Percentiles rank a stretch among this genome's conserved stretches.
Evolutionary conservation across 2,888 invertebrate species (phyloP).

Genomic region (Autographa gamma): DNA sequence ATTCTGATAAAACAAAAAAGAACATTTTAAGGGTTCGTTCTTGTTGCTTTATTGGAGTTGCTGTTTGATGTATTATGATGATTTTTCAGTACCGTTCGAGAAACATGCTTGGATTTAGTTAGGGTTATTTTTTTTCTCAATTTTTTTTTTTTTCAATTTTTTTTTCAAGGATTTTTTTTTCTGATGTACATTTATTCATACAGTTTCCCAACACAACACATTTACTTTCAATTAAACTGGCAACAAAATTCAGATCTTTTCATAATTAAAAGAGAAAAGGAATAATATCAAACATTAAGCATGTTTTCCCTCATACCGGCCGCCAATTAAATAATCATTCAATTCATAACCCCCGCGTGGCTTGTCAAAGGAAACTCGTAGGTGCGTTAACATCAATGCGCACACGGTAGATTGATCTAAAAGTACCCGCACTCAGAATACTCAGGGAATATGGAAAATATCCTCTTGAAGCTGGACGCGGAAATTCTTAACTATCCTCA

Average conservation of each 20-base stretch:
- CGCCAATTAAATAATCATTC: constrained; percentile 41
- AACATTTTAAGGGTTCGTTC: neutral
- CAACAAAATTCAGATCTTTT: neutral
- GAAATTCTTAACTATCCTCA: constrained; percentile 34
- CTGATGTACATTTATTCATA: no score
- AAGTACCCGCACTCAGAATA: constrained; percentile 36
- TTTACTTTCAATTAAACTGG: no score
- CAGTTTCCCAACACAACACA: no score
- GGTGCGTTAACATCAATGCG: constrained; percentile 48
- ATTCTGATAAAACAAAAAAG: neutral
- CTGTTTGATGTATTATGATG: no score
- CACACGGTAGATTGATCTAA: constrained; percentile 32
- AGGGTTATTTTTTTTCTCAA: no score
- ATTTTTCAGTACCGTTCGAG: no score
- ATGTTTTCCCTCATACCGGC: neutral
- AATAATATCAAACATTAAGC: neutral
- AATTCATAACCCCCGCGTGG: constrained; percentile 25
- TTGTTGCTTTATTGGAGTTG: neutral
- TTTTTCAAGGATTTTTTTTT: no score
- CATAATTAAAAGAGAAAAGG: neutral
- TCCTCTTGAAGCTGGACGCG: constrained; percentile 28
- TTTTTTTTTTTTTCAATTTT: no score
- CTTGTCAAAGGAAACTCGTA: constrained; percentile 44
- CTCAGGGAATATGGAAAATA: constrained; percentile 35
- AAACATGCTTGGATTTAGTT: no score